phyloP scores from a whole-genome alignment of 2,888 invertebrate genomes.

The Patella ulyssiponensis region DNA sequence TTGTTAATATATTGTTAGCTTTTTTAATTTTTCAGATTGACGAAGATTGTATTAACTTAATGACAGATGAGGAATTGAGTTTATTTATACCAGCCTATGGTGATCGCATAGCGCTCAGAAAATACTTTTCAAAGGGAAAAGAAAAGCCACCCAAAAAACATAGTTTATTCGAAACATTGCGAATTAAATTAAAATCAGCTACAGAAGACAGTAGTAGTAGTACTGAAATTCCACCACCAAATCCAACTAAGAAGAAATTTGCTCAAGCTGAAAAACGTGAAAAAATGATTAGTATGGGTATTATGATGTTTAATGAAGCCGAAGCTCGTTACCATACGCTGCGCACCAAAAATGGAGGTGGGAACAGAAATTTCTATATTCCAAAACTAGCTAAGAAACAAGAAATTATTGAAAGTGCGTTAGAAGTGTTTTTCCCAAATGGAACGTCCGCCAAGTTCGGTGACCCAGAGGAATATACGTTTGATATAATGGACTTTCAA shows the following conservation, averaged over 20 bases:
- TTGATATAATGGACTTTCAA: constrained; percentile 3
- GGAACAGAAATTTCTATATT: neutral
- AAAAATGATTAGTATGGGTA: neutral
- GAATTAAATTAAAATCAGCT: neutral
- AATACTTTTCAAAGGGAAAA: neutral
- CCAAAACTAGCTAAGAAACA: neutral
- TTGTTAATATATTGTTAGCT: neutral
- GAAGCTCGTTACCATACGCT: neutral
- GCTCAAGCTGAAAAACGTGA: neutral
- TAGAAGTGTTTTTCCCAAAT: constrained; percentile 2
- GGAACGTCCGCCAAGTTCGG: constrained; percentile 4
- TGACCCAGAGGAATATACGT: neutral
- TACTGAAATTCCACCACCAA: too few relatives aligned
- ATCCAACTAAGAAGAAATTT: constrained; percentile 1
- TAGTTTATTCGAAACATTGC: constrained; percentile 8
- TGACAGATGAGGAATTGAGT: constrained; percentile 3
- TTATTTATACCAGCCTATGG: constrained; percentile 6
- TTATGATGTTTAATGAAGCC: neutral
- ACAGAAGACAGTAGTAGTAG: neutral
- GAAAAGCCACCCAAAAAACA: neutral
- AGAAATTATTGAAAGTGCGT: neutral
- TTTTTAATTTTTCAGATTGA: constrained; percentile 5
- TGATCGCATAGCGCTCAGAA: neutral
- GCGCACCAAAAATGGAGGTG: constrained; percentile 7
- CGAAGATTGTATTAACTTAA: constrained; percentile 1